Conservation (phyloP, 2,888 invertebrate species). For the Cabera pusaria region DNA sequence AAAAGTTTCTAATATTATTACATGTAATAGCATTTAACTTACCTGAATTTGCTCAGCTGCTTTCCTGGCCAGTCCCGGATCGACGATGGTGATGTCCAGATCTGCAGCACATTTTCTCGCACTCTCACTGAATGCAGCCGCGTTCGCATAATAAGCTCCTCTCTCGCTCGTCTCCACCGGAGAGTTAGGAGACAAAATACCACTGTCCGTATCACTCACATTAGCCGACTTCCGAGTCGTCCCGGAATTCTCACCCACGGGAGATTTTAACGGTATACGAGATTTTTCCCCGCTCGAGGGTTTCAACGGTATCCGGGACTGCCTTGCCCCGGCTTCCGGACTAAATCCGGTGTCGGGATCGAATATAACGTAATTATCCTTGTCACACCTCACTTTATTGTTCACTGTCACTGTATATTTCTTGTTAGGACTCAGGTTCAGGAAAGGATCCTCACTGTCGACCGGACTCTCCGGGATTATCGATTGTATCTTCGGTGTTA, state of each 20-base stretch:
- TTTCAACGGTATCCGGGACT: slow-evolving; percentile 57
- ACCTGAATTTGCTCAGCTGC: slow-evolving; percentile 78
- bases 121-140: slow-evolving; percentile 64
- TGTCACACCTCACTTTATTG: slow-evolving; percentile 78
- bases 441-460: slow-evolving; percentile 73
- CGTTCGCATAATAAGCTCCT: slow-evolving; percentile 66
- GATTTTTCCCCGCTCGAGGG: slow-evolving; percentile 60
- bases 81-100: slow-evolving; percentile 68
- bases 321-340: slow-evolving; percentile 43
- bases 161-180: slow-evolving; percentile 79
- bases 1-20: too few relatives aligned
- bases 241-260: slow-evolving; percentile 57
- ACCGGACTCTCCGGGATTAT: slow-evolving; percentile 79
- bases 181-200: slow-evolving; percentile 85
- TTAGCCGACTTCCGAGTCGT: slow-evolving; percentile 62
- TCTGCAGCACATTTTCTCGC: slow-evolving; percentile 59
- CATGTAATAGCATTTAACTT: slow-evolving; percentile 44
- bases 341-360: slow-evolving; percentile 77
- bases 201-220: slow-evolving; percentile 86
- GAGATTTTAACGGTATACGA: slow-evolving; percentile 61
- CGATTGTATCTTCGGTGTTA: slow-evolving; percentile 77
- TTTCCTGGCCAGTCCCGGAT: slow-evolving; percentile 70
- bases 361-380: slow-evolving; percentile 80
- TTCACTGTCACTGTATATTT: slow-evolving; percentile 80
- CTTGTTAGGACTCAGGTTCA: slow-evolving; percentile 78